These are phyloP conservation scores for Seriola quinqueradiata DNA, from an alignment of 2,113 vertebrate genomes.

Conservation along the genomic window DNA sequence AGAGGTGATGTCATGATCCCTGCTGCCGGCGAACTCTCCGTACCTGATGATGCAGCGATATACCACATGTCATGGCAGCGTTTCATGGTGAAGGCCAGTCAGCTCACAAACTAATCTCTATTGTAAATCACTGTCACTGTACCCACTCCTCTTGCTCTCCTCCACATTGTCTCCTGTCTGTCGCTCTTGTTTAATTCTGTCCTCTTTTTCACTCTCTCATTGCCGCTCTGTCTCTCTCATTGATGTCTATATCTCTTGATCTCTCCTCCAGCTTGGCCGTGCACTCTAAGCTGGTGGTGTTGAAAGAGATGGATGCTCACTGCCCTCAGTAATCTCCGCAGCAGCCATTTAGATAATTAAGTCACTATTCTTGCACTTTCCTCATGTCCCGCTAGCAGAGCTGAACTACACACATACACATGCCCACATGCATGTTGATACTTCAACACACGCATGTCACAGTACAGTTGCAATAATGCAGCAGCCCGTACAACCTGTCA, in stretches of 20 bases:
- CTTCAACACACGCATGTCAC: background rate
- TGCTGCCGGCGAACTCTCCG: conserved; percentile 3
- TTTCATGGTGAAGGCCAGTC: conserved; percentile 30
- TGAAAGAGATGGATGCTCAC: conserved; percentile 77
- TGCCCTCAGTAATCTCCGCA: conserved; percentile 72
- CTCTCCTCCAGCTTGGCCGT: conserved; percentile 58
- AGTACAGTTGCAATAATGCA: conserved; percentile 1
- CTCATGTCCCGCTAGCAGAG: conserved; percentile 30
- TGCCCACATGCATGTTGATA: conserved; percentile 7
- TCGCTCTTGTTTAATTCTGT: conserved; percentile 43
- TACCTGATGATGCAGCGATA: conserved; percentile 25
- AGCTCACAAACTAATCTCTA: conserved; percentile 1
- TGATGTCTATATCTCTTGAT: conserved; percentile 72
- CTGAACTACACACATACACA: background rate
- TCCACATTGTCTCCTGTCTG: conserved; percentile 40
- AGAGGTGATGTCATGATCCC: conserved; percentile 54
- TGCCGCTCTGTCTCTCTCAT: conserved; percentile 51
- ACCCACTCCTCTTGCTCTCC: conserved; percentile 28
- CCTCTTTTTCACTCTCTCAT: conserved; percentile 48
- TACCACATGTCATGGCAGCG: background rate
- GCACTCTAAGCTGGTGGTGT: conserved; percentile 51
- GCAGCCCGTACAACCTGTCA: background rate
- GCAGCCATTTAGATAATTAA: conserved; percentile 82
- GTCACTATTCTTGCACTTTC: conserved; percentile 71
- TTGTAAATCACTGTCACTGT: conserved; percentile 42